Evolutionary conservation across 2,888 invertebrate species (phyloP).

Genomic region (Phyto melanocephala): DNA sequence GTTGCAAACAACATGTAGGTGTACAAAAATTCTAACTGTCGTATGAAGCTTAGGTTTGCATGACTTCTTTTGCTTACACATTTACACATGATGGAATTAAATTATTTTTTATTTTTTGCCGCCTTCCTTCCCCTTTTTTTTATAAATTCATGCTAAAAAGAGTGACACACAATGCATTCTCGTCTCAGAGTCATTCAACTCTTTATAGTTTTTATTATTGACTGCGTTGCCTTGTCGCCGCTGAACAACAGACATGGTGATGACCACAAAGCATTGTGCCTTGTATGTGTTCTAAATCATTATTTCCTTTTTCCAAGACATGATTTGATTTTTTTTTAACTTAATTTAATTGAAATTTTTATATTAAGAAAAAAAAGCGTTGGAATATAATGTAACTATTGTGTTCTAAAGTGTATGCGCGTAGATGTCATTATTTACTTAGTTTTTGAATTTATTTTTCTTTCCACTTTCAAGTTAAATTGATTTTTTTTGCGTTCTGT

Average conservation of each 20-base stretch:
- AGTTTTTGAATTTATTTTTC: not conserved
- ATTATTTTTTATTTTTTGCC: too few species aligned
- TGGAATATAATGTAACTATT: not conserved
- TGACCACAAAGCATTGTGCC: not conserved
- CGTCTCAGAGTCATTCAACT: constrained; percentile 46
- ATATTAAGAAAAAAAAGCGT: not conserved
- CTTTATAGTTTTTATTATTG: not conserved
- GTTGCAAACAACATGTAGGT: too few species aligned
- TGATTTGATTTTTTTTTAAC: constrained; percentile 35
- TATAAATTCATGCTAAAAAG: not conserved
- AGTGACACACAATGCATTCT: not conserved
- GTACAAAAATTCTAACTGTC: too few species aligned
- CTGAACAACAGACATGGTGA: not conserved
- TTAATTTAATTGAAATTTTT: constrained; percentile 38
- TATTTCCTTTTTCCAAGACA: constrained; percentile 39
- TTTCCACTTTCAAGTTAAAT: not conserved
- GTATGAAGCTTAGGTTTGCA: too few species aligned
- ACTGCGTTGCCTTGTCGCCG: not conserved
- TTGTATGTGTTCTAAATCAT: constrained; percentile 25
- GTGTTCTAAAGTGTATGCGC: not conserved
- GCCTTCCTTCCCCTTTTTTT: not conserved
- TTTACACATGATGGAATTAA: too few species aligned
- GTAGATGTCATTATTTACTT: constrained; percentile 28
- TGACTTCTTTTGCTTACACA: too few species aligned
- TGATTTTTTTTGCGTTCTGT: not conserved